A percentile compares a stretch with the other conserved stretches of the same genome.
Evolutionary conservation across 2,797 vertebrate genomes (phyloP).

Genomic region (Sandelia bainsii): DNA sequence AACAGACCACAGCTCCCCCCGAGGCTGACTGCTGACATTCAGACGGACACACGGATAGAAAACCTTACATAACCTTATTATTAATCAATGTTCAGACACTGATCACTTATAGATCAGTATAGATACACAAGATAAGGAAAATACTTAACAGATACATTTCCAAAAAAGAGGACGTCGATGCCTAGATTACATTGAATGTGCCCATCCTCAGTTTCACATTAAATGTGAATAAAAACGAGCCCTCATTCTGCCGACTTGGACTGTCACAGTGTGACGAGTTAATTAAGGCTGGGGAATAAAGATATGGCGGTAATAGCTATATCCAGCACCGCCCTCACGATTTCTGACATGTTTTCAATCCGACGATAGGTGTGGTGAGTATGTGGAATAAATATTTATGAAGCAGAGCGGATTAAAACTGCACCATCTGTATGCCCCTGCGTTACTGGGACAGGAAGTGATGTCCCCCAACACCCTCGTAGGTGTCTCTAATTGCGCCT

Average conservation of each 20-base stretch:
- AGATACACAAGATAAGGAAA: neutral
- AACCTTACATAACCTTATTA: conserved; percentile 76
- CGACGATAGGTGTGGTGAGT: conserved; percentile 66
- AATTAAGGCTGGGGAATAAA: conserved; percentile 56
- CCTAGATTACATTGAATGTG: conserved; percentile 12
- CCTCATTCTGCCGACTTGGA: conserved; percentile 58
- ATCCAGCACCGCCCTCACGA: neutral
- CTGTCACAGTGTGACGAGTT: conserved; percentile 52
- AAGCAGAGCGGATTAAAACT: conserved; percentile 70
- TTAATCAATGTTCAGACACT: conserved; percentile 35
- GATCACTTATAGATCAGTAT: conserved; percentile 3
- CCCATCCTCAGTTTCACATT: conserved; percentile 33
- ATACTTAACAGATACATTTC: neutral
- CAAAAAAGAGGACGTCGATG: neutral
- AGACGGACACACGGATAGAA: conserved; percentile 70
- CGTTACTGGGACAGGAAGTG: conserved; percentile 75
- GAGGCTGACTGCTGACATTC: conserved; percentile 86
- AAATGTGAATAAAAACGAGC: conserved; percentile 64
- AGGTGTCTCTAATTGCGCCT: conserved; percentile 75
- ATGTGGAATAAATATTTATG: conserved; percentile 72
- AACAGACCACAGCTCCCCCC: conserved; percentile 89
- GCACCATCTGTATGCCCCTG: conserved; percentile 70
- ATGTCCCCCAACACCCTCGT: conserved; percentile 64
- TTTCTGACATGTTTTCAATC: conserved; percentile 54
- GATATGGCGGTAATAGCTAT: neutral